Evolutionary conservation across 2,797 vertebrate species (phyloP).

Genomic region (Hippoglossus hippoglossus): DNA sequence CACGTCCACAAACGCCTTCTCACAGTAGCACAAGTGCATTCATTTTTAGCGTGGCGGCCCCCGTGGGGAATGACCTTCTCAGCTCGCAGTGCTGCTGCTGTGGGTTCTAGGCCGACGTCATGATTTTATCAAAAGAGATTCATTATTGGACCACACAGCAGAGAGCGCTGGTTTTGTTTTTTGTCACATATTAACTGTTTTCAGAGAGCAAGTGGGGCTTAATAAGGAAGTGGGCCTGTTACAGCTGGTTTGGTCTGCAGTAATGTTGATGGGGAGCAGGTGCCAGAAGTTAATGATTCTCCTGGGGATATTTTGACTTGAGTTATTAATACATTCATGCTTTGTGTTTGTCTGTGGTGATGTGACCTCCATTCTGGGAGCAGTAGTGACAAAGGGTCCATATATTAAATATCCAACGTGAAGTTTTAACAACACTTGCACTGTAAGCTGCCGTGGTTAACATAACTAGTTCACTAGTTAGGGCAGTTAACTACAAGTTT

Average conservation of each 20-base stretch:
- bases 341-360: conserved; percentile 39
- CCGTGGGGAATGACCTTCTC: conserved; percentile 52
- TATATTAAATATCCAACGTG: no score
- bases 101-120: conserved; percentile 43
- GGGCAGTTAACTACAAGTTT: neutral
- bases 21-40: conserved; percentile 43
- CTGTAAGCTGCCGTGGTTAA: no score
- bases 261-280: conserved; percentile 69
- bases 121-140: conserved; percentile 60
- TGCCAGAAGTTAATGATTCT: conserved; percentile 75
- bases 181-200: conserved; percentile 54
- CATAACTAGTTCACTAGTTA: neutral
- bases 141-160: conserved; percentile 43
- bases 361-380: conserved; percentile 12
- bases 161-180: conserved; percentile 15
- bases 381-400: conserved; percentile 13
- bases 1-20: conserved; percentile 30
- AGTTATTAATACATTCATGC: conserved; percentile 70
- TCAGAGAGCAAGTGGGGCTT: conserved; percentile 49
- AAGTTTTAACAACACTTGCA: no score
- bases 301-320: conserved; percentile 66
- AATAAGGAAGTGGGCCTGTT: conserved; percentile 59
- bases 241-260: conserved; percentile 50
- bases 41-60: conserved; percentile 55
- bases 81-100: conserved; percentile 32